Evolutionary conservation across 2,797 vertebrate species (phyloP).

Genomic region (Bovichtus diacanthus): DNA sequence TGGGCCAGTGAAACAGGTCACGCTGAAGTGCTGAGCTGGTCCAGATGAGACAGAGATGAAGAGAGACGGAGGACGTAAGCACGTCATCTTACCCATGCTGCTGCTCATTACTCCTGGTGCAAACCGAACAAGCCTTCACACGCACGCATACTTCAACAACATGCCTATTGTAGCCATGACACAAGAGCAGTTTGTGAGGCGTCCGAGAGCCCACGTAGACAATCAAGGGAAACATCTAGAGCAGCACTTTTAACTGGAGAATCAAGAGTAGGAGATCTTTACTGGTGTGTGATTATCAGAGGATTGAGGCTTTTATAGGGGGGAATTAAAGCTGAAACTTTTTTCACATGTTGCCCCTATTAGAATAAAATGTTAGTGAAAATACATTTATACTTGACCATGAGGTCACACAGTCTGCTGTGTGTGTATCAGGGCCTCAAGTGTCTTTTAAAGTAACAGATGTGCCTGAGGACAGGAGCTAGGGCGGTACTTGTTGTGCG

Average conservation of each 20-base stretch:
- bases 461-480: constrained; percentile 70
- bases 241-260: constrained; percentile 35
- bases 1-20: constrained; percentile 18
- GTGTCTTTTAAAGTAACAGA: constrained; percentile 77
- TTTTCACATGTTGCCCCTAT: constrained; percentile 29
- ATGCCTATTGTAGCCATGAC: constrained; percentile 57
- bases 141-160: constrained; percentile 40
- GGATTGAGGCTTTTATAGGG: constrained; percentile 40
- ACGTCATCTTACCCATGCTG: constrained; percentile 56
- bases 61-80: constrained; percentile 47
- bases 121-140: constrained; percentile 76
- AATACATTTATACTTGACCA: constrained; percentile 51
- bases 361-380: constrained; percentile 37
- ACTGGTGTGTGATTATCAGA: constrained; percentile 30
- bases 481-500: constrained; percentile 10
- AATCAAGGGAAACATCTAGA: constrained; percentile 62
- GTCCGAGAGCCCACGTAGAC: constrained; percentile 43
- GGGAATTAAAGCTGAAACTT: constrained; percentile 11
- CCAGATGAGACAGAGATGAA: constrained; percentile 51
- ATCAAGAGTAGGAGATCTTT: constrained; percentile 19
- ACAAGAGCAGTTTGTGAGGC: constrained; percentile 31
- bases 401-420: constrained; percentile 38
- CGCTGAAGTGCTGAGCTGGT: constrained; percentile 43
- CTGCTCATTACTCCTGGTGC: constrained; percentile 75
- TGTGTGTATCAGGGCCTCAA: constrained; percentile 58